phyloP scores from a whole-genome alignment of 2,797 vertebrate genomes.

The Rhinophrynus dorsalis region DNA sequence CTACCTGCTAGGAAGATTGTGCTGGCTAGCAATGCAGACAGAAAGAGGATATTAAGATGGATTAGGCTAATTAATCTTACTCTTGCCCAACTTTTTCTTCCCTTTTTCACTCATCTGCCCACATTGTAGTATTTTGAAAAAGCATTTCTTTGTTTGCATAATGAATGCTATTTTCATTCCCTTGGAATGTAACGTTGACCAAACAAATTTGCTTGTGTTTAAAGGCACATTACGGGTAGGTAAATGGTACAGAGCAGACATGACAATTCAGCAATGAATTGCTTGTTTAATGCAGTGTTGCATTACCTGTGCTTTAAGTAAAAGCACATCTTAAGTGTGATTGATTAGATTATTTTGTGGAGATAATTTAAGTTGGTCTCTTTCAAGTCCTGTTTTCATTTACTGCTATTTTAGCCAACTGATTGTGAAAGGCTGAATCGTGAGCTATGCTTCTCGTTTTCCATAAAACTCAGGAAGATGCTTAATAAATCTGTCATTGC shows the following conservation, averaged over 20 bases:
- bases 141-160: constrained; percentile 55
- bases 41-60: constrained; percentile 81
- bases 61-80: constrained; percentile 83
- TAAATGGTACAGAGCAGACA: constrained; percentile 59
- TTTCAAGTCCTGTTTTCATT: constrained; percentile 60
- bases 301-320: constrained; percentile 58
- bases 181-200: constrained; percentile 55
- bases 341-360: constrained; percentile 74
- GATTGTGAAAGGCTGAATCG: not conserved
- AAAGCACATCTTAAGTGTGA: constrained; percentile 64
- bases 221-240: constrained; percentile 62
- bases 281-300: constrained; percentile 59
- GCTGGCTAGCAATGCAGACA: constrained; percentile 65
- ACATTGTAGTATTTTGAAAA: constrained; percentile 48
- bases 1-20: constrained; percentile 76
- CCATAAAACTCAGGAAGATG: not conserved
- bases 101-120: constrained; percentile 50
- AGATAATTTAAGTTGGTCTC: constrained; percentile 62
- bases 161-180: constrained; percentile 52
- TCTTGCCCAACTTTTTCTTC: constrained; percentile 57
- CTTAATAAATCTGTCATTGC: constrained; percentile 3
- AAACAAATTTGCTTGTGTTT: constrained; percentile 56
- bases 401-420: constrained; percentile 57
- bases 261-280: constrained; percentile 65
- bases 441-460: not conserved